Conservation (phyloP, 1,140 invertebrate genomes). For the Bombus picipes region DNA sequence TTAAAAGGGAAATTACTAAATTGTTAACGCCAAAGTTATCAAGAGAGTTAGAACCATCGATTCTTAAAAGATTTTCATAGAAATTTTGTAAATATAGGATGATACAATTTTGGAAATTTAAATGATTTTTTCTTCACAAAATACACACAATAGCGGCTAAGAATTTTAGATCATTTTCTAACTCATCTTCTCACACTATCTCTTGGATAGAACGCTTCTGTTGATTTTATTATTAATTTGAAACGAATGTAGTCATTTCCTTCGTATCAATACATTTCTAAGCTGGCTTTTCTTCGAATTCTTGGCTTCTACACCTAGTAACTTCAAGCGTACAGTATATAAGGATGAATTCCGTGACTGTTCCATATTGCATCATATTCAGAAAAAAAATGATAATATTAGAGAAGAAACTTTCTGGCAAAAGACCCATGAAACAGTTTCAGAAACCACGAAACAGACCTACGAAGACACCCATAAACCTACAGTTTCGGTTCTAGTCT, state of each 20-base stretch:
- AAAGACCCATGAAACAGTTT: too few species aligned
- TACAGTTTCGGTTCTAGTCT: too few species aligned
- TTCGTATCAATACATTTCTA: background rate
- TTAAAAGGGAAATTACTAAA: background rate
- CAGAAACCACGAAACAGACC: background rate
- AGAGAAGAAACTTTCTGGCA: too few species aligned
- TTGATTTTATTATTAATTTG: background rate
- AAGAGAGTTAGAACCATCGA: background rate
- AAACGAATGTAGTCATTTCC: background rate
- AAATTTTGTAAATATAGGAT: background rate
- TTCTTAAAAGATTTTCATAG: background rate
- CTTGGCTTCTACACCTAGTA: too few species aligned
- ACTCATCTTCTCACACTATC: background rate
- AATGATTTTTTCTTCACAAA: background rate
- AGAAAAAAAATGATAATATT: too few species aligned
- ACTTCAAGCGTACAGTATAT: too few species aligned
- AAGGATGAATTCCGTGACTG: too few species aligned
- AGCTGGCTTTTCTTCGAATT: background rate
- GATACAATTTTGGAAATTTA: background rate
- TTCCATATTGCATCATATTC: too few species aligned
- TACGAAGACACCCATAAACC: too few species aligned
- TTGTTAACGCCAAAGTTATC: background rate
- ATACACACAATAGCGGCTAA: background rate
- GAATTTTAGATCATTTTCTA: background rate
- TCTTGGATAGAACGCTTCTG: background rate